Conservation (phyloP, 2,113 vertebrate species). For the Notiomystis cincta region DNA sequence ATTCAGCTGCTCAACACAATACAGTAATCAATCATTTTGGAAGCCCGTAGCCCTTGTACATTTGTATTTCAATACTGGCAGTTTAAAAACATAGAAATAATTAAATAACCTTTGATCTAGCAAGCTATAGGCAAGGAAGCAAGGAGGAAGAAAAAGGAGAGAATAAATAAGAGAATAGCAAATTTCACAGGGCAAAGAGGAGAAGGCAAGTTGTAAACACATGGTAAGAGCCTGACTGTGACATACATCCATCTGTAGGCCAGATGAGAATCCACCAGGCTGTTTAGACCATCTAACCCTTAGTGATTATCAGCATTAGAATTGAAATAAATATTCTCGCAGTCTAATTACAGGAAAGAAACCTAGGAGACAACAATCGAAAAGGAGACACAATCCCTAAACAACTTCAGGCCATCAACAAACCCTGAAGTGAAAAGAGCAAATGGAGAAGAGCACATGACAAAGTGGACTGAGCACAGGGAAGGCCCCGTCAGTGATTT, state of each 20-base stretch:
- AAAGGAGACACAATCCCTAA: conserved; percentile 12
- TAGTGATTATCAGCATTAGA: neutral
- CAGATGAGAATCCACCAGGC: neutral
- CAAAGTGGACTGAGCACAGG: neutral
- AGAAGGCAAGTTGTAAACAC: neutral
- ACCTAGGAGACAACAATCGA: neutral
- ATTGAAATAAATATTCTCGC: neutral
- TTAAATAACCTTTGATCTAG: neutral
- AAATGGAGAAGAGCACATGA: neutral
- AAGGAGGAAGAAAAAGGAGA: neutral
- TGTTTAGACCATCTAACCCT: neutral
- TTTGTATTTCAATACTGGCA: neutral
- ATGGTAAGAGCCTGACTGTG: neutral
- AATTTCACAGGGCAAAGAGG: neutral
- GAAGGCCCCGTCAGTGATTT: conserved; percentile 6
- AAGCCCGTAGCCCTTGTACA: neutral
- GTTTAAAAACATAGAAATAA: neutral
- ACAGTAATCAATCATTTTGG: neutral
- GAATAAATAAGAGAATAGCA: neutral
- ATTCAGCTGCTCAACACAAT: neutral
- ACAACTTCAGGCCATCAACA: neutral
- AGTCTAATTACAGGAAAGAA: conserved; percentile 49
- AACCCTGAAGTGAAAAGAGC: neutral
- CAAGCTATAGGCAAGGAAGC: neutral
- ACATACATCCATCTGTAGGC: neutral